phyloP scores from a whole-genome alignment of 2,113 vertebrate genomes.

The Phycodurus eques region DNA sequence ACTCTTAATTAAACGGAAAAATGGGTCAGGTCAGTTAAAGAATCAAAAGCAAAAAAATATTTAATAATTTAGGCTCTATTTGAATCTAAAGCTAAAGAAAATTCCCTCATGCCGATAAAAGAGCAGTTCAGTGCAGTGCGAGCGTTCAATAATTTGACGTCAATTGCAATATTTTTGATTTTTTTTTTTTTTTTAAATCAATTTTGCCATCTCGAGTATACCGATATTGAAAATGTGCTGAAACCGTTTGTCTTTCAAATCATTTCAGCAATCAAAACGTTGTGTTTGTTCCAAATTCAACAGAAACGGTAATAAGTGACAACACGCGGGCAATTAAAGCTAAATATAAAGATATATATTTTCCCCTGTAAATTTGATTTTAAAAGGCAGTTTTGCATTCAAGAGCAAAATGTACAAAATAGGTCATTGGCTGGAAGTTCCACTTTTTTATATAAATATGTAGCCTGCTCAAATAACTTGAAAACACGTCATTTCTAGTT shows the following conservation, averaged over 20 bases:
- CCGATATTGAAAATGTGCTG: background rate
- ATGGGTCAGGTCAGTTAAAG: too few species aligned
- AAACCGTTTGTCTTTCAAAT: background rate
- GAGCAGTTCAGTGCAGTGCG: background rate
- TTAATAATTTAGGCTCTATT: background rate
- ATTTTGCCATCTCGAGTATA: background rate
- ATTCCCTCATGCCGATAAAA: background rate
- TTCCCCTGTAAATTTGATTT: background rate
- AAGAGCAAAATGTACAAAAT: background rate
- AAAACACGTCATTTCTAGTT: background rate
- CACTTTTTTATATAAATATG: background rate
- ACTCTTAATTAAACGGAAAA: background rate
- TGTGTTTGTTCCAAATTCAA: background rate
- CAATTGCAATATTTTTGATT: background rate
- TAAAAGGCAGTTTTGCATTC: background rate
- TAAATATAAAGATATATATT: background rate
- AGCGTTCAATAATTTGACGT: background rate
- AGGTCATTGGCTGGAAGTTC: background rate
- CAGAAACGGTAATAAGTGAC: background rate
- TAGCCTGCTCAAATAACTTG: background rate
- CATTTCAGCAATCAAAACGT: background rate
- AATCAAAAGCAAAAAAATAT: background rate
- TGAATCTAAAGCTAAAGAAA: background rate
- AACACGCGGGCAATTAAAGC: background rate
- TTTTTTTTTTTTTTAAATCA: background rate